phyloP scores from a whole-genome alignment of 2,113 vertebrate genomes.

The Scytalopus superciliaris region DNA sequence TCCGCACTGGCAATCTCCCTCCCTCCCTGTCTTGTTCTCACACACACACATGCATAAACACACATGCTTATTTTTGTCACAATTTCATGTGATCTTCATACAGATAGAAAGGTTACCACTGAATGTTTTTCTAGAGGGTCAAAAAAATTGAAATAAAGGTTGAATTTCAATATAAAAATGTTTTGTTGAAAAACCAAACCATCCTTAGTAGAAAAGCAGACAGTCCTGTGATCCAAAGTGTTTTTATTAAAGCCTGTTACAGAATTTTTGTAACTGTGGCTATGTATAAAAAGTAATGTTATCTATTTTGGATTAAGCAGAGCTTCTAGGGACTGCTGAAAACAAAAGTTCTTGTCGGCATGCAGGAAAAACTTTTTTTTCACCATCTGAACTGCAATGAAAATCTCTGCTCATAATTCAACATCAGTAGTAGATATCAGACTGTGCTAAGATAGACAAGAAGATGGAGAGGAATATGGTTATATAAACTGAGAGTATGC shows the following conservation, averaged over 20 bases:
- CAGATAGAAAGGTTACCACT: not conserved
- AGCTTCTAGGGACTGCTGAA: not conserved
- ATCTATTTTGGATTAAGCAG: not conserved
- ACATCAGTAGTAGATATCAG: not conserved
- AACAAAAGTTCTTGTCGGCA: not conserved
- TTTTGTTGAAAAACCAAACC: not conserved
- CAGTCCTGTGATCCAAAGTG: not conserved
- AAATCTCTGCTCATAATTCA: not conserved
- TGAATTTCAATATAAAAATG: not conserved
- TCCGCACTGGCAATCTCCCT: not conserved
- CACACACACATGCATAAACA: not conserved
- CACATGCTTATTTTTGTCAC: not conserved
- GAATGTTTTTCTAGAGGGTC: not conserved
- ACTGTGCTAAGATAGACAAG: not conserved
- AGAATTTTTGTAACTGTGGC: not conserved
- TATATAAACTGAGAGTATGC: not conserved
- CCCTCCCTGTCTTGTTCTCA: not conserved
- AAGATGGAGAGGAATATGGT: not conserved
- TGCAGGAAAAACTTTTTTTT: not conserved
- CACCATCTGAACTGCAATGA: not conserved
- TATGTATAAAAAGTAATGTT: not conserved
- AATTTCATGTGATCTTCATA: not conserved
- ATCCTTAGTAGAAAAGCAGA: not conserved
- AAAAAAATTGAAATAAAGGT: not conserved
- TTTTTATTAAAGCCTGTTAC: not conserved